A percentile compares a stretch with the other conserved stretches of the same genome.
These are phyloP conservation scores for Kryphioiulus occultus DNA, from an alignment of 2,888 invertebrate species.

Conservation along the genomic window DNA sequence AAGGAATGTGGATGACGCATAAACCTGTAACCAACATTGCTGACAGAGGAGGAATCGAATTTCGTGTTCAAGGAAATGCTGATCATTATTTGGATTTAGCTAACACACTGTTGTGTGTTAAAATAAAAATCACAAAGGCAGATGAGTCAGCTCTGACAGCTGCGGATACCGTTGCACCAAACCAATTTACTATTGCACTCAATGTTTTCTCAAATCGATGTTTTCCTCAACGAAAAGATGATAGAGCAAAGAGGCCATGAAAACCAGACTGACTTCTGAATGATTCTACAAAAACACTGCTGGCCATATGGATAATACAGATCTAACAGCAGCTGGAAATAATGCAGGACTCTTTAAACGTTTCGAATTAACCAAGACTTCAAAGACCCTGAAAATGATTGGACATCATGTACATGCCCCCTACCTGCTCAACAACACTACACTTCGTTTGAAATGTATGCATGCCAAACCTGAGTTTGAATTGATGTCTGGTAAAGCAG, in stretches of 20 bases:
- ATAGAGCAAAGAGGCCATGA: neutral
- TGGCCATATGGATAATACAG: neutral
- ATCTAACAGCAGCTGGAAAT: neutral
- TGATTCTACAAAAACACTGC: neutral
- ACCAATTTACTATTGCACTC: neutral
- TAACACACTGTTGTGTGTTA: neutral
- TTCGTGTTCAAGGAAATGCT: neutral
- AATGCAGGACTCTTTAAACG: neutral
- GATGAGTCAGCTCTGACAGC: neutral
- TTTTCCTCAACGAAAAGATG: neutral
- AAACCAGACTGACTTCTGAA: neutral
- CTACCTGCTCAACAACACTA: neutral
- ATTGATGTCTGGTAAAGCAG: slow-evolving; percentile 56
- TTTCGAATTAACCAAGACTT: neutral
- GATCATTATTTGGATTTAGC: neutral
- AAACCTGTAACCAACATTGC: neutral
- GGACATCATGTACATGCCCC: neutral
- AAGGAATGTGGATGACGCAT: neutral
- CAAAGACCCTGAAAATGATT: neutral
- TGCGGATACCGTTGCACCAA: neutral
- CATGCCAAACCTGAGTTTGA: slow-evolving; percentile 24
- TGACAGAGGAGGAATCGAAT: neutral
- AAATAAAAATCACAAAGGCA: neutral
- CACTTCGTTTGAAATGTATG: neutral
- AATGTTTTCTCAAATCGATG: slow-evolving; percentile 22